A percentile compares a stretch with the other conserved stretches of the same genome.
These are phyloP conservation scores for Numida meleagris DNA, from an alignment of 2,113 vertebrate genomes.

Conservation along the genomic window DNA sequence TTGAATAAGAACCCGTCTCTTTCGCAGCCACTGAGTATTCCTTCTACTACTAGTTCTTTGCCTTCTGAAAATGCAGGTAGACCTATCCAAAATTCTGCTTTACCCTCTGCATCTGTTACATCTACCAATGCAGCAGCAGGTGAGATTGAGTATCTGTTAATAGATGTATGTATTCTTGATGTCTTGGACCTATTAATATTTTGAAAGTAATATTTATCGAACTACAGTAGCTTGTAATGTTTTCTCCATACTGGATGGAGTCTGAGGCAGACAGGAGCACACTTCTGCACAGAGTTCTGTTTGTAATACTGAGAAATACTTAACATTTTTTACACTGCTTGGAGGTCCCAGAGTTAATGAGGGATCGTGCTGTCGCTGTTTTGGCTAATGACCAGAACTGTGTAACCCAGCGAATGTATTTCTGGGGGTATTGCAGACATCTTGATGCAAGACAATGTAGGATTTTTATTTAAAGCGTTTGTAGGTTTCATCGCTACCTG, in stretches of 20 bases:
- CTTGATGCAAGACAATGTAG: neutral
- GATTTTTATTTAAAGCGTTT: neutral
- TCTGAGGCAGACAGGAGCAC: neutral
- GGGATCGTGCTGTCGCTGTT: neutral
- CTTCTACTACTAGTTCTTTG: constrained; percentile 86
- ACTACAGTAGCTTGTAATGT: neutral
- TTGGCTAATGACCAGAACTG: neutral
- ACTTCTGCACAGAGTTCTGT: neutral
- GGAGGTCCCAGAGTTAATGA: neutral
- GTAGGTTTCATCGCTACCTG: neutral
- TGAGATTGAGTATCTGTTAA: constrained; percentile 45
- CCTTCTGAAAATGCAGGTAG: constrained; percentile 95
- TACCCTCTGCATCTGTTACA: constrained; percentile 91
- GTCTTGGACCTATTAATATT: neutral
- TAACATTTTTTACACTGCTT: neutral
- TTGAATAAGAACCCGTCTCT: constrained; percentile 82
- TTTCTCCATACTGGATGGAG: neutral
- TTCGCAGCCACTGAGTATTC: constrained; percentile 90
- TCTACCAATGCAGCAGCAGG: constrained; percentile 91
- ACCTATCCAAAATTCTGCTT: constrained; percentile 91
- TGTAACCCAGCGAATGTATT: neutral
- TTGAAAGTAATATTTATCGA: neutral
- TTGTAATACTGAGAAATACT: neutral
- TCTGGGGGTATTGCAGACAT: neutral
- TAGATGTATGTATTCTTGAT: neutral